Conservation (phyloP, 1,140 invertebrate species). For the Dufourea novaeangliae region DNA sequence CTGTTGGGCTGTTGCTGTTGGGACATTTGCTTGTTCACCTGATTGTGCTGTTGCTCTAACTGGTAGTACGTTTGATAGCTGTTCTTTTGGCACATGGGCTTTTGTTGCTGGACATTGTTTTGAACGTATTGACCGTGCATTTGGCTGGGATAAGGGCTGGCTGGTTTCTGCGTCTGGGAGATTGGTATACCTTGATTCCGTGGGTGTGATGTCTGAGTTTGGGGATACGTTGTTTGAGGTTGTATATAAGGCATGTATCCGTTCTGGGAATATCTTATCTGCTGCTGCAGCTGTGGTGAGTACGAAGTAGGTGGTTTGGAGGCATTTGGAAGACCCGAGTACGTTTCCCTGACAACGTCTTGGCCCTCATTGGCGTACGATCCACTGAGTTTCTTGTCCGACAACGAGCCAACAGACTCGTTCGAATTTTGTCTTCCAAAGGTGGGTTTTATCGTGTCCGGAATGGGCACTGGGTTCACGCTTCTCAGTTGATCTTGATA, state of each 20-base stretch:
- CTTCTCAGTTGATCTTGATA: conserved; percentile 79
- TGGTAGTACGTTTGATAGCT: conserved; percentile 74
- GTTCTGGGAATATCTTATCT: conserved; percentile 75
- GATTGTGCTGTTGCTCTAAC: conserved; percentile 78
- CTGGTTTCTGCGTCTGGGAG: conserved; percentile 74
- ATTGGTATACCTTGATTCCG: conserved; percentile 73
- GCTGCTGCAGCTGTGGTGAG: conserved; percentile 72
- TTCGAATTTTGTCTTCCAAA: conserved; percentile 71
- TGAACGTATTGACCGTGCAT: conserved; percentile 73
- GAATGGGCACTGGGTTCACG: conserved; percentile 70
- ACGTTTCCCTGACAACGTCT: conserved; percentile 68
- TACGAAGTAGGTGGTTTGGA: conserved; percentile 63
- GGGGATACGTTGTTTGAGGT: conserved; percentile 67
- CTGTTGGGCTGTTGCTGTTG: conserved; percentile 61
- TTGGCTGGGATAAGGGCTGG: conserved; percentile 75
- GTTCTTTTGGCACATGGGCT: conserved; percentile 66
- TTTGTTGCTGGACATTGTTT: conserved; percentile 62
- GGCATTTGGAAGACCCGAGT: conserved; percentile 37
- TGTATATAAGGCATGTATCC: conserved; percentile 70
- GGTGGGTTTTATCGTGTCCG: conserved; percentile 59
- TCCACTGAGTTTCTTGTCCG: conserved; percentile 63
- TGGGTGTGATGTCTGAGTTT: conserved; percentile 70
- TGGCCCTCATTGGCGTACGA: conserved; percentile 63
- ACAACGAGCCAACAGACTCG: conserved; percentile 64
- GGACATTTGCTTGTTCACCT: conserved; percentile 76